A percentile compares a stretch with the other conserved stretches of the same genome.
These are phyloP conservation scores for Notolabrus celidotus DNA, from an alignment of 2,797 vertebrate genomes.

Conservation along the genomic window DNA sequence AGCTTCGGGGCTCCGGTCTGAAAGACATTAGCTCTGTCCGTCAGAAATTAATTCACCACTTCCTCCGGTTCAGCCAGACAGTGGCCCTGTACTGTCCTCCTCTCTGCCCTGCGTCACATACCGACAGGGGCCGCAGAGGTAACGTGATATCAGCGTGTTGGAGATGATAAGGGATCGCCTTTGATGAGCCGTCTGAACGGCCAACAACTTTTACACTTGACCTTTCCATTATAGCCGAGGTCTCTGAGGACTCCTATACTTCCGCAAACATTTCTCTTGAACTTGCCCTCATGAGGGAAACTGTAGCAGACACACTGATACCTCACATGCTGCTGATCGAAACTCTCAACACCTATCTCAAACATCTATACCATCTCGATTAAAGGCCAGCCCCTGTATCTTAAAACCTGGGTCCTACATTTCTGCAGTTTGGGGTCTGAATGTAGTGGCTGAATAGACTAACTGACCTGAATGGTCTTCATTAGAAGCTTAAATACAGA, in stretches of 20 bases:
- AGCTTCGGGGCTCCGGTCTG: constrained; percentile 78
- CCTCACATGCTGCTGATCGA: constrained; percentile 33
- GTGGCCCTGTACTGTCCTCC: constrained; percentile 66
- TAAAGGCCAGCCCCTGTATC: not conserved
- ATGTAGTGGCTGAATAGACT: no score
- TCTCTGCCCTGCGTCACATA: constrained; percentile 55
- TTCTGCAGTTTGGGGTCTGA: not conserved
- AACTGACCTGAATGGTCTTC: no score
- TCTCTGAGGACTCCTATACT: constrained; percentile 62
- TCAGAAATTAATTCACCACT: constrained; percentile 83
- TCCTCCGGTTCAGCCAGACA: constrained; percentile 73
- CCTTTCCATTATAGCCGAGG: constrained; percentile 68
- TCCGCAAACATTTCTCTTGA: constrained; percentile 65
- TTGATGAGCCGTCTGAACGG: constrained; percentile 71
- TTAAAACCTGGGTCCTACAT: not conserved
- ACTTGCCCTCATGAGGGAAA: constrained; percentile 35
- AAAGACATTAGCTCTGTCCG: constrained; percentile 85
- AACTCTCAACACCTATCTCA: constrained; percentile 22
- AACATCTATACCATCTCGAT: constrained; percentile 37
- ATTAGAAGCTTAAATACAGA: no score
- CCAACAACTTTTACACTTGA: constrained; percentile 78
- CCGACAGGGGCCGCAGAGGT: constrained; percentile 63
- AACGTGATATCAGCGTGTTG: constrained; percentile 73
- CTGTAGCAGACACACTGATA: constrained; percentile 14
- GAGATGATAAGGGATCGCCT: constrained; percentile 77